Evolutionary conservation across 2,113 vertebrate genomes (phyloP), one percentile per base, ranked within the genome.

Genomic region (Sarotherodon lohbergeri): DNA sequence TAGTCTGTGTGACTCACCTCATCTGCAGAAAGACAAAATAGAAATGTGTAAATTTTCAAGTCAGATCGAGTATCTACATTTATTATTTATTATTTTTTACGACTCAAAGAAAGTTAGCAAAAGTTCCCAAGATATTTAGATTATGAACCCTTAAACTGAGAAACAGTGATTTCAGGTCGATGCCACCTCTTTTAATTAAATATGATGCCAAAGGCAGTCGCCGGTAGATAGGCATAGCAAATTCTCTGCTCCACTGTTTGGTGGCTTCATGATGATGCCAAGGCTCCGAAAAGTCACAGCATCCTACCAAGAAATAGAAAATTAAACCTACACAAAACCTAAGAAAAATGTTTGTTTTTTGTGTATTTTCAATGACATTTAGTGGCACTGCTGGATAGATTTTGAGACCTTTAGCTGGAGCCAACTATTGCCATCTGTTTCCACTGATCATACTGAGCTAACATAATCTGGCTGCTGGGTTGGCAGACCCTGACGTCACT

Each of bases 1-100:
- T 99, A 99, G 94, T 99, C 98, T 54, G 98, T 91, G 11, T 97
- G 97, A 22, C 95, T 90, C 87, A 98, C 97, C 83, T 97, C 96
- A 95, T 97, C 98, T 99, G 95, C 46, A 56, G 52, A 68, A 76
- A 91, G n/a, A 88, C 17, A 82, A 68, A 59, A 68, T 5, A 7
- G 5, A 87, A 76, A 90, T 29, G 88, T 32, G 39, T 17, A 29
- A 19, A 52, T 14, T 2, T 17, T 63, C 3, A 73, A 68, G 5
- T 34, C 19, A 68, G 2, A 34, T 80, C 3, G 1, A 34, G 50
- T 80, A 41, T 73, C 39, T 27, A 27, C 41, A 22, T 73, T 73
- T 73, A 17, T 32, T 48, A 13, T 73, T 73, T 46, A 46, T 34
- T 48, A 76, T 76, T 76, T 76, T 76, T 29, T 48, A 48, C 10